Conservation (phyloP, 2,888 invertebrate genomes). For the Trachelus iudaicus region DNA sequence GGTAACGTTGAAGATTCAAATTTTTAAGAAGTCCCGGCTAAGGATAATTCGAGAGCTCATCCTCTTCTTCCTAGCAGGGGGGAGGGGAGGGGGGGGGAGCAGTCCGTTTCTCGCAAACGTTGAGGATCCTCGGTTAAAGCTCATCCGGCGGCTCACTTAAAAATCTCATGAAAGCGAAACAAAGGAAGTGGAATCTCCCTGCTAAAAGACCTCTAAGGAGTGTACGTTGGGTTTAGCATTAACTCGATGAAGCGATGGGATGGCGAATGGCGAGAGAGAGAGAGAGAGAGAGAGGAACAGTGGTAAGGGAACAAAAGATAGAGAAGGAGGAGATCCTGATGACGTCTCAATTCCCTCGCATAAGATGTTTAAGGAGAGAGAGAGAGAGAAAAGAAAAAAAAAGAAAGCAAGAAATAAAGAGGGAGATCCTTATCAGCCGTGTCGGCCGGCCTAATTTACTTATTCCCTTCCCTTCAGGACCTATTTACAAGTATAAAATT, state of each 20-base stretch:
- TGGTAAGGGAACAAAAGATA: conserved; percentile 33
- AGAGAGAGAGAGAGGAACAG: conserved; percentile 32
- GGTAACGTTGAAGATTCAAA: not conserved
- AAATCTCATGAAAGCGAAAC: conserved; percentile 60
- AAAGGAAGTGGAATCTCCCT: conserved; percentile 46
- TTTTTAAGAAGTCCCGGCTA: not conserved
- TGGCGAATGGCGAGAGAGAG: conserved; percentile 26
- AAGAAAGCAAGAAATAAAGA: conserved; percentile 23
- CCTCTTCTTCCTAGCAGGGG: conserved; percentile 6
- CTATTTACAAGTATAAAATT: conserved; percentile 72
- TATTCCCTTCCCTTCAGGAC: conserved; percentile 78
- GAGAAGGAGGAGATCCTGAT: conserved; percentile 44
- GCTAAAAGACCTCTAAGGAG: conserved; percentile 28
- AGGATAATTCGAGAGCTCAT: conserved; percentile 45
- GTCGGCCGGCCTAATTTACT: conserved; percentile 82
- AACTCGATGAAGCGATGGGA: conserved; percentile 43
- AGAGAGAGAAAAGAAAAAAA: conserved; percentile 28
- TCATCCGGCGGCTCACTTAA: conserved; percentile 55
- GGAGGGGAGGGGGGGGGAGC: not conserved
- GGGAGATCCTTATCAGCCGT: conserved; percentile 78
- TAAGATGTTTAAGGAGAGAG: conserved; percentile 39
- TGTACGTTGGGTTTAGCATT: conserved; percentile 47
- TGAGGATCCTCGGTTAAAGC: conserved; percentile 39
- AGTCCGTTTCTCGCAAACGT: not conserved
- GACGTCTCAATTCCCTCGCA: conserved; percentile 56